These are phyloP conservation scores for Ahaetulla prasina DNA, from an alignment of 2,113 vertebrate genomes.

Conservation along the genomic window DNA sequence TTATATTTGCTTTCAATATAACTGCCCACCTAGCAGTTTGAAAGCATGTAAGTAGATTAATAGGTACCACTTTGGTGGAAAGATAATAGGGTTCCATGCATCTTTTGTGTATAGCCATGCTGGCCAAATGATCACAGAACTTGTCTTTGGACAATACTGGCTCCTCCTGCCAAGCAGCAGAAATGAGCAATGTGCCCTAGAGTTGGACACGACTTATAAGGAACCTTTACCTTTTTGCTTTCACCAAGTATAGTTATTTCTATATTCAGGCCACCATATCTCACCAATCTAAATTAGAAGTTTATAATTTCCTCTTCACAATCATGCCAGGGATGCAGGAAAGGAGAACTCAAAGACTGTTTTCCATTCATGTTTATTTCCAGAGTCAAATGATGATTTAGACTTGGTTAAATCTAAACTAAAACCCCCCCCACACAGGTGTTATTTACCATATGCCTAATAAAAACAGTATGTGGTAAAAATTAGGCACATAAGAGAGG, in stretches of 20 bases:
- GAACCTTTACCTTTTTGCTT: background rate
- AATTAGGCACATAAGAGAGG: background rate
- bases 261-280: background rate
- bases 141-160: background rate
- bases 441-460: background rate
- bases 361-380: background rate
- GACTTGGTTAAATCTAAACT: background rate
- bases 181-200: background rate
- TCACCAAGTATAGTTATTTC: background rate
- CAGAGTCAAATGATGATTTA: background rate
- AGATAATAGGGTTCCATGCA: background rate
- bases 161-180: background rate
- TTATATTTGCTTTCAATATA: background rate
- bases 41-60: background rate
- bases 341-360: background rate
- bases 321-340: background rate
- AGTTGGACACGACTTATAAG: background rate
- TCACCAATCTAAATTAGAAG: background rate
- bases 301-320: background rate
- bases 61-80: background rate
- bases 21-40: background rate
- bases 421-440: rapidly evolving
- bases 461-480: background rate
- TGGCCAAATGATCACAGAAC: background rate
- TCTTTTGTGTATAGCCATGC: background rate